These are phyloP conservation scores for Ceramica pisi DNA, from an alignment of 2,888 invertebrate genomes.

Conservation along the genomic window DNA sequence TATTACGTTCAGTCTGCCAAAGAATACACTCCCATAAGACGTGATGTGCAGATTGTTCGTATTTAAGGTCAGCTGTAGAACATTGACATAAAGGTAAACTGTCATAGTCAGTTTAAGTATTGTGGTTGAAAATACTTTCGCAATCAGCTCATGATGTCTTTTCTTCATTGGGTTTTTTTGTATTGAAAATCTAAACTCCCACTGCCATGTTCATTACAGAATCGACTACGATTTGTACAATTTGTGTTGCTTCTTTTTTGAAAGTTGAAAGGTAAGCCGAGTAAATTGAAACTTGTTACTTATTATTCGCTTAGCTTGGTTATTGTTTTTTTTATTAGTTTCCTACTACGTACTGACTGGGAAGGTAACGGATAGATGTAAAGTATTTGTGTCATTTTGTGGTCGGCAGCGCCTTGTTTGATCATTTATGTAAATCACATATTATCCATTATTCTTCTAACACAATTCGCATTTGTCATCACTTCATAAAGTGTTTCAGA, in stretches of 20 bases:
- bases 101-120: background rate
- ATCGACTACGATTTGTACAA: too few relatives aligned
- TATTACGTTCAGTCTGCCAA: too few relatives aligned
- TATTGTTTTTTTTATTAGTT: background rate
- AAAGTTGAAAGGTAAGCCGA: background rate
- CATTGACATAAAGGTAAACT: too few relatives aligned
- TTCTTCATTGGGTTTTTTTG: background rate
- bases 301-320: background rate
- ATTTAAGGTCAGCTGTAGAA: too few relatives aligned
- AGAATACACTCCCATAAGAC: too few relatives aligned
- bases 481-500: background rate
- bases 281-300: background rate
- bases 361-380: background rate
- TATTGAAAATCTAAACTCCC: too few relatives aligned
- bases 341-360: constrained; percentile 1
- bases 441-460: background rate
- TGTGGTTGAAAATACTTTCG: background rate
- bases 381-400: constrained; percentile 23
- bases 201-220: too few relatives aligned
- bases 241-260: background rate
- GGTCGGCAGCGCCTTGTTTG: constrained; percentile 16
- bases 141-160: background rate
- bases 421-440: constrained; percentile 15
- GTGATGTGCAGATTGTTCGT: too few relatives aligned
- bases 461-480: background rate